These are phyloP conservation scores for Tiliqua scincoides DNA, from an alignment of 2,113 vertebrate genomes.

Conservation along the genomic window DNA sequence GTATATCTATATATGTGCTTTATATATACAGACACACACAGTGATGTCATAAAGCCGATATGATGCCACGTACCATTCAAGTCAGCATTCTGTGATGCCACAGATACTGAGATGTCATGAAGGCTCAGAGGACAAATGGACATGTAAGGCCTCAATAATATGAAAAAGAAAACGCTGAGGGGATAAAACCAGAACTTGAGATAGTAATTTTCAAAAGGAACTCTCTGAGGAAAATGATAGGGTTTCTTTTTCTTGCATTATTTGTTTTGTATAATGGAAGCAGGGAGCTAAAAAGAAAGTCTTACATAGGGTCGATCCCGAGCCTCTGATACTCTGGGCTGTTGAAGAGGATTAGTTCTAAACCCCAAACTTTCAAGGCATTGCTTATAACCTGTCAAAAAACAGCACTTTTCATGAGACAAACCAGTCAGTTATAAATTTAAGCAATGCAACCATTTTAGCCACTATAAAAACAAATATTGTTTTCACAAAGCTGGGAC, in stretches of 20 bases:
- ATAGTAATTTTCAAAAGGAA: conserved; percentile 21
- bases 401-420: conserved; percentile 64
- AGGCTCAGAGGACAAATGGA: conserved; percentile 43
- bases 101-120: conserved; percentile 22
- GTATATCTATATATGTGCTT: not conserved
- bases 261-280: conserved; percentile 51
- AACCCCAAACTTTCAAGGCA: conserved; percentile 96
- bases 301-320: conserved; percentile 95
- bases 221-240: conserved; percentile 18
- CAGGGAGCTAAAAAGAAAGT: conserved; percentile 45
- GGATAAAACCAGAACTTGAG: conserved; percentile 39
- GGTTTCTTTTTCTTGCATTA: not conserved
- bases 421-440: conserved; percentile 51
- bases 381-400: conserved; percentile 95
- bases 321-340: conserved; percentile 96
- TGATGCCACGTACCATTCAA: not conserved
- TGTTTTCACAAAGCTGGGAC: conserved; percentile 27
- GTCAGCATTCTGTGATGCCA: conserved; percentile 39
- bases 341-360: conserved; percentile 98
- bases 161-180: conserved; percentile 23
- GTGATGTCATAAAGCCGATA: conserved; percentile 1
- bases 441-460: conserved; percentile 48
- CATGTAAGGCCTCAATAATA: conserved; percentile 21
- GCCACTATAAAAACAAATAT: conserved; percentile 32
- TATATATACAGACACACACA: conserved; percentile 8